Evolutionary conservation across 2,888 invertebrate genomes (phyloP).

Genomic region (Drosophila niveifrons): DNA sequence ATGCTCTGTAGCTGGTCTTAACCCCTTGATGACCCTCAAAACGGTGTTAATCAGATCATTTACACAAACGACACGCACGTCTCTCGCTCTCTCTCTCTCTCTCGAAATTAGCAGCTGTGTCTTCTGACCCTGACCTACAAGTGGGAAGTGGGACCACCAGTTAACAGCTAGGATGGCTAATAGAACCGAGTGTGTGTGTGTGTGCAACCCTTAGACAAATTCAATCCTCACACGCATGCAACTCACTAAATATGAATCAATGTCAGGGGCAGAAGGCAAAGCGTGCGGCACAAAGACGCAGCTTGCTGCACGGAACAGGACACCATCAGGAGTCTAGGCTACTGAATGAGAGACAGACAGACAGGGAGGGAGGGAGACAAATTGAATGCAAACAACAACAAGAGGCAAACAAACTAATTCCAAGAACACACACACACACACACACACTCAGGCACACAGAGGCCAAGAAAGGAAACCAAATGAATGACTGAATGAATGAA

Average conservation of each 20-base stretch:
- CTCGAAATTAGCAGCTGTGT: neutral
- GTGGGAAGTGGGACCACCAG: conserved; percentile 44
- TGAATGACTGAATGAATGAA: conserved; percentile 59
- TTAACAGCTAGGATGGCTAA: conserved; percentile 37
- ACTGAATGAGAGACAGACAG: too few relatives aligned
- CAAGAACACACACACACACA: conserved; percentile 65
- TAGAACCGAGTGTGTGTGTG: conserved; percentile 39
- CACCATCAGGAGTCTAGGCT: conserved; percentile 57
- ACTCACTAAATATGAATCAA: conserved; percentile 81
- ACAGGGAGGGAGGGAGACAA: conserved; percentile 71
- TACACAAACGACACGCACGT: conserved; percentile 69
- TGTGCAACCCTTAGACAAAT: conserved; percentile 18
- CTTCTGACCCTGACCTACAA: conserved; percentile 51
- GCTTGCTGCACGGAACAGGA: conserved; percentile 72
- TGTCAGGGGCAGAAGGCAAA: conserved; percentile 67
- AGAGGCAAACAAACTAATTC: conserved; percentile 63
- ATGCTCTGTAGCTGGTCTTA: conserved; percentile 39
- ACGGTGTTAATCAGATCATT: conserved; percentile 73
- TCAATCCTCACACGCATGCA: conserved; percentile 8
- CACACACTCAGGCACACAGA: conserved; percentile 20
- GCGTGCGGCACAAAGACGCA: conserved; percentile 81
- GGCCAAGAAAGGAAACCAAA: conserved; percentile 40
- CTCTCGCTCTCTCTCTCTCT: neutral
- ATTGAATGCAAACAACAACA: conserved; percentile 75
- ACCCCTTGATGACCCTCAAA: conserved; percentile 68